phyloP scores from a whole-genome alignment of 2,113 vertebrate species.

The Lamprotornis superbus region DNA sequence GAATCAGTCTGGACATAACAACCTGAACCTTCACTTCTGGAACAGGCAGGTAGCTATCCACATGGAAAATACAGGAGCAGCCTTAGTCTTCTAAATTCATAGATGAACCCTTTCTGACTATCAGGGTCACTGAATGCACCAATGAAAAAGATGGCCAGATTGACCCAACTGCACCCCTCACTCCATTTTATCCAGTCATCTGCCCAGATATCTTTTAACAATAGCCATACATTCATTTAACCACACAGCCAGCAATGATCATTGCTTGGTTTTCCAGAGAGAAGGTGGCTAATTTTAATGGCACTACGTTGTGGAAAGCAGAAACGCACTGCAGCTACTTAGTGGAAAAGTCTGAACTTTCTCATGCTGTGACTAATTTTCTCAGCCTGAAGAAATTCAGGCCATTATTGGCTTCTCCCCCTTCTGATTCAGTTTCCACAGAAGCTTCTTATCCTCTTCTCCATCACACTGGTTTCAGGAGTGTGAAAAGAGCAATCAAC shows the following conservation, averaged over 20 bases:
- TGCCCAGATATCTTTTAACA: neutral
- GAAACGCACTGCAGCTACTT: neutral
- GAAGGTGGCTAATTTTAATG: neutral
- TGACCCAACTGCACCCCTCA: neutral
- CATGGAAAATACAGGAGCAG: neutral
- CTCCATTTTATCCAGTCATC: neutral
- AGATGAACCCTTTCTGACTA: neutral
- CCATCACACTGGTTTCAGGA: neutral
- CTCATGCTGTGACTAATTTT: neutral
- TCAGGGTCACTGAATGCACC: neutral
- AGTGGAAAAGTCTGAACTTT: neutral
- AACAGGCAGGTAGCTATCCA: neutral
- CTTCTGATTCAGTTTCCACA: neutral
- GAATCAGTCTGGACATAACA: neutral
- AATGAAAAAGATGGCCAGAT: neutral
- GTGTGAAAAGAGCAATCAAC: neutral
- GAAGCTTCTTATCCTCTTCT: neutral
- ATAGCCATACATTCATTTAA: neutral
- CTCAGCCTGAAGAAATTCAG: neutral
- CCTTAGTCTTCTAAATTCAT: neutral
- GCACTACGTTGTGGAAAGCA: neutral
- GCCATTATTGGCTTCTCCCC: neutral
- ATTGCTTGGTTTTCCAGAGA: neutral
- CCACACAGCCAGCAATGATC: neutral
- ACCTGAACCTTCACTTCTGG: neutral